These are phyloP conservation scores for Globicephala melas DNA, from an alignment of 2,113 vertebrate species.

Conservation along the genomic window DNA sequence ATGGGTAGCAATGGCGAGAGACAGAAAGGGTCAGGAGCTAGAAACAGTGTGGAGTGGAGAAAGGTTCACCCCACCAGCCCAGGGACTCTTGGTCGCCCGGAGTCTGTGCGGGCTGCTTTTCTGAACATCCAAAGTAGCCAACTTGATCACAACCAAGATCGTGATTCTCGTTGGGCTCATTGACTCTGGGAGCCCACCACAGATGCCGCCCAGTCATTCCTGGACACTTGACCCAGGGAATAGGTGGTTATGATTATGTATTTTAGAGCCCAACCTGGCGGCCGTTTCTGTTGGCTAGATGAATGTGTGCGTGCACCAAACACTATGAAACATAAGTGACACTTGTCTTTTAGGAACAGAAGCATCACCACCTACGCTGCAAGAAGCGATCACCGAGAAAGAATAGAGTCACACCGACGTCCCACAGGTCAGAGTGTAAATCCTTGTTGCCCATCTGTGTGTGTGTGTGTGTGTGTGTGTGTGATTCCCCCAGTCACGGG, in stretches of 20 bases:
- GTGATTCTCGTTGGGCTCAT: neutral
- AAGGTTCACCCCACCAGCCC: neutral
- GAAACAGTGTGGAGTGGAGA: neutral
- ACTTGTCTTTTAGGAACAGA: slow-evolving; percentile 53
- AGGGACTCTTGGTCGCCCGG: fast-evolving
- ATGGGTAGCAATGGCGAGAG: neutral
- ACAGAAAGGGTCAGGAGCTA: neutral
- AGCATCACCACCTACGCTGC: slow-evolving; percentile 27
- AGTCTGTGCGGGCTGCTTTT: neutral
- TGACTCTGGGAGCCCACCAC: too few relatives aligned
- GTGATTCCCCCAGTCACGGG: neutral
- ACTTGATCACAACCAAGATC: neutral
- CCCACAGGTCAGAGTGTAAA: slow-evolving; percentile 56
- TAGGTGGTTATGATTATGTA: neutral
- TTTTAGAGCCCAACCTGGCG: neutral
- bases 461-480: neutral
- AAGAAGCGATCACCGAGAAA: slow-evolving; percentile 50
- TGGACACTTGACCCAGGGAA: neutral
- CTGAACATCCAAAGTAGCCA: neutral
- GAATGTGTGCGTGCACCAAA: fast-evolving
- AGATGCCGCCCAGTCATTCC: neutral
- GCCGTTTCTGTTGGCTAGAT: neutral
- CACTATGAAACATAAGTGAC: neutral
- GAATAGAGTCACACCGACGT: slow-evolving; percentile 44
- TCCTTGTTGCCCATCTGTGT: neutral